A percentile compares a stretch with the other conserved stretches of the same genome.
phyloP scores from a whole-genome alignment of 2,888 invertebrate species.

The Alcis repandata region DNA sequence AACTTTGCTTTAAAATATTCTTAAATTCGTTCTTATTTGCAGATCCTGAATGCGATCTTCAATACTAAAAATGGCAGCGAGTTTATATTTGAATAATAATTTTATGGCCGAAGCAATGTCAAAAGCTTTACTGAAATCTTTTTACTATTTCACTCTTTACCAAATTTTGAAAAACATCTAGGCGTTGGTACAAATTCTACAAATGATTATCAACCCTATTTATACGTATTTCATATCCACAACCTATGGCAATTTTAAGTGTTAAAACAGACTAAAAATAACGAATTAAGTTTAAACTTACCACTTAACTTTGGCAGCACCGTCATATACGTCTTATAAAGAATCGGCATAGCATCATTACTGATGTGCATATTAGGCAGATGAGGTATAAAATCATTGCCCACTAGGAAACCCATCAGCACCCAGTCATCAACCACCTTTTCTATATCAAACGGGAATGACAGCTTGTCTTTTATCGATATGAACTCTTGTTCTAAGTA shows the following conservation, averaged over 20 bases:
- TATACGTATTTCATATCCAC: too few relatives aligned
- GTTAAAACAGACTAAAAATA: too few relatives aligned
- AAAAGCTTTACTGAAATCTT: background rate
- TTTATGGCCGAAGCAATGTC: background rate
- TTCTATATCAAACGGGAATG: constrained; percentile 94
- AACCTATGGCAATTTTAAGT: too few relatives aligned
- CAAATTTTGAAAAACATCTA: too few relatives aligned
- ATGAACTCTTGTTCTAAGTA: constrained; percentile 97
- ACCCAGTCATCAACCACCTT: constrained; percentile 99
- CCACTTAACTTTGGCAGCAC: constrained; percentile 95
- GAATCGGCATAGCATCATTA: constrained; percentile 94
- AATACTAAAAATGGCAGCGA: background rate
- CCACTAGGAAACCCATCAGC: constrained; percentile 98
- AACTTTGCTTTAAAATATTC: background rate
- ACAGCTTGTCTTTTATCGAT: constrained; percentile 88
- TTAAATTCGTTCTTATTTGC: too few relatives aligned
- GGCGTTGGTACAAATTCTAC: too few relatives aligned
- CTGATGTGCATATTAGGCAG: constrained; percentile 97
- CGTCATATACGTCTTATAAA: constrained; percentile 95
- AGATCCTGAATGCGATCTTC: too few relatives aligned
- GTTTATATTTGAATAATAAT: background rate
- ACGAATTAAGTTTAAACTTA: constrained; percentile 63
- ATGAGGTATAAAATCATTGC: constrained; percentile 99
- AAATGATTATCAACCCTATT: too few relatives aligned
- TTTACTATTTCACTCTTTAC: background rate